phyloP scores from a whole-genome alignment of 2,113 vertebrate species.

The Sebastes schlegelii region DNA sequence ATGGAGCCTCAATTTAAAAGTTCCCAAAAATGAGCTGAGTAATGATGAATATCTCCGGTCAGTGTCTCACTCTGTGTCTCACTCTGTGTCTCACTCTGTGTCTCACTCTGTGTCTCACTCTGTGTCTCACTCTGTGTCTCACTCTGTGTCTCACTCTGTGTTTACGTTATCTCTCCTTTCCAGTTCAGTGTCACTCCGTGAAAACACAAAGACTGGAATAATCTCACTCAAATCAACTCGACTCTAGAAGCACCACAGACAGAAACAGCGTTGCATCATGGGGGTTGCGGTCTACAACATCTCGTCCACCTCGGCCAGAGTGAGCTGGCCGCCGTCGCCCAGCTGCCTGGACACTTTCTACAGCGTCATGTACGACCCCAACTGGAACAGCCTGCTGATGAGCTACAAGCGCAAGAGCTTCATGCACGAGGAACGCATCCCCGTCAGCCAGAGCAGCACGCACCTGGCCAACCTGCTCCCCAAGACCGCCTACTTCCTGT shows the following conservation, averaged over 20 bases:
- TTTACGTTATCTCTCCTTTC: not conserved
- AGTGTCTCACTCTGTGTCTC: too few relatives aligned
- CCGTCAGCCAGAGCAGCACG: conserved; percentile 85
- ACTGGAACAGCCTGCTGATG: conserved; percentile 88
- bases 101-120: too few relatives aligned
- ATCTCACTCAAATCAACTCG: too few relatives aligned
- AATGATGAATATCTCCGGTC: too few relatives aligned
- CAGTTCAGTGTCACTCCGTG: not conserved
- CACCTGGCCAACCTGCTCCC: conserved; percentile 88
- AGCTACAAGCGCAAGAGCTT: conserved; percentile 88
- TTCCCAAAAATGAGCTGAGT: too few relatives aligned
- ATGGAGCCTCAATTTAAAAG: too few relatives aligned
- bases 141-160: too few relatives aligned
- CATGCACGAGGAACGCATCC: conserved; percentile 88
- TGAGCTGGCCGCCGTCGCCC: conserved; percentile 86
- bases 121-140: too few relatives aligned
- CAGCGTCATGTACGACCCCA: conserved; percentile 91
- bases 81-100: too few relatives aligned
- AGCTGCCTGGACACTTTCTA: conserved; percentile 89
- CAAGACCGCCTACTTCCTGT: conserved; percentile 88
- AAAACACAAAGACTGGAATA: not conserved
- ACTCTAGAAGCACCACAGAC: not conserved
- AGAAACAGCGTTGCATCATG: conserved; percentile 72
- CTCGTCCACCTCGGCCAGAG: conserved; percentile 84
- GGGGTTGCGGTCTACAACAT: conserved; percentile 86